phyloP scores from a whole-genome alignment of 2,113 vertebrate species.

The Caracal caracal region DNA sequence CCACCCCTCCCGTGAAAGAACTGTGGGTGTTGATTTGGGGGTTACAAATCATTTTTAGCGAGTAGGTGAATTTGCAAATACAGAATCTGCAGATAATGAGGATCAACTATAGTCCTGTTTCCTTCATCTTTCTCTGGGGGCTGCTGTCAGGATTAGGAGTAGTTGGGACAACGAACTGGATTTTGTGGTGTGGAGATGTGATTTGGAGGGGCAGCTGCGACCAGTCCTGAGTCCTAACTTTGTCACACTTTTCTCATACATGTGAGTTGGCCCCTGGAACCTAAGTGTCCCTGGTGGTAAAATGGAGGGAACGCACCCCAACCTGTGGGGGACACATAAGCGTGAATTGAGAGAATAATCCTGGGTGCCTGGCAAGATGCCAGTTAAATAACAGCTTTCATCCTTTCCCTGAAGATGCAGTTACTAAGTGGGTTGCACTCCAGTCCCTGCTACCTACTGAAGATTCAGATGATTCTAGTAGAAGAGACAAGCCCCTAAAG shows the following conservation, averaged over 20 bases:
- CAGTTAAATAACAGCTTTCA: too few species aligned
- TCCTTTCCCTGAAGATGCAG: background rate
- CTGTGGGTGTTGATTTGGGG: background rate
- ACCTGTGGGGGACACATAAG: too few species aligned
- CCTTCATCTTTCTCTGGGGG: background rate
- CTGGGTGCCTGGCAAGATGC: background rate
- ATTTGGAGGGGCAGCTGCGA: background rate
- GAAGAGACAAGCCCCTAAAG: background rate
- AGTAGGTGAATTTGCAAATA: background rate
- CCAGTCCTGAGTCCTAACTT: background rate
- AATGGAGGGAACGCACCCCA: background rate
- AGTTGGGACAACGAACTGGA: background rate
- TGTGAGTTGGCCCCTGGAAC: background rate
- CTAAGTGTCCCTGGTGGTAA: background rate
- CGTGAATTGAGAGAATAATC: too few species aligned
- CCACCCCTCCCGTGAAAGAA: background rate
- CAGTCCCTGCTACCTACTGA: background rate
- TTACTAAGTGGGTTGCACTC: background rate
- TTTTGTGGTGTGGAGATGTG: background rate
- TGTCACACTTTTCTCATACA: background rate
- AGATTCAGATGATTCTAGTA: background rate
- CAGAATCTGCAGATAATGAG: background rate
- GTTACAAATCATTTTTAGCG: background rate
- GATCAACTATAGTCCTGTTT: fast-evolving
- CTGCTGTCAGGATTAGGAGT: background rate